Conservation (phyloP, 2,797 vertebrate species). For the Pipistrellus kuhlii region DNA sequence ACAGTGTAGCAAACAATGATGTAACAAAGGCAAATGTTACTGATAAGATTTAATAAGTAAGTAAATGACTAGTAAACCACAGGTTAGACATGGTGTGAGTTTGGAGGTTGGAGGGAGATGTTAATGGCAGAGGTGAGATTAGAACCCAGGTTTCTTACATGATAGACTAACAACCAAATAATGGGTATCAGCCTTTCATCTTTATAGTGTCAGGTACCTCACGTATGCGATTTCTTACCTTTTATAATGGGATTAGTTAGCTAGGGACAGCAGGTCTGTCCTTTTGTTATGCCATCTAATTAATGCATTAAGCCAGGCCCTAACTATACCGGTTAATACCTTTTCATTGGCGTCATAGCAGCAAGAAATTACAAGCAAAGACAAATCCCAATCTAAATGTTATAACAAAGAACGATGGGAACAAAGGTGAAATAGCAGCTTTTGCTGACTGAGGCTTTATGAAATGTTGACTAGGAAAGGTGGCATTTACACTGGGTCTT, state of each 20-base stretch:
- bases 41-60: not conserved
- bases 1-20: not conserved
- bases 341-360: conserved; percentile 27
- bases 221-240: not conserved
- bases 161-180: not conserved
- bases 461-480: not conserved
- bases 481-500: not conserved
- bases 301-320: not conserved
- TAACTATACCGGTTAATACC: not conserved
- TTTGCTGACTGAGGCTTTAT: not conserved
- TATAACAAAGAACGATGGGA: not conserved
- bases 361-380: not conserved
- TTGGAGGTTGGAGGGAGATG: not conserved
- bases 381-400: not conserved
- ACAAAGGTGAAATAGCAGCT: not conserved
- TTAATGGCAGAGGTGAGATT: not conserved
- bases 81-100: not conserved
- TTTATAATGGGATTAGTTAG: not conserved
- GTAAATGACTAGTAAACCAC: not conserved
- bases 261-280: not conserved
- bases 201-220: not conserved
- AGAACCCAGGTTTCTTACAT: not conserved
- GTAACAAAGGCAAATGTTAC: not conserved
- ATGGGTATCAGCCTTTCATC: not conserved
- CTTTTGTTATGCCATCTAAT: conserved; percentile 35